These are phyloP conservation scores for Microcebus lehilahytsara DNA, from an alignment of 2,113 vertebrate species.

Conservation along the genomic window DNA sequence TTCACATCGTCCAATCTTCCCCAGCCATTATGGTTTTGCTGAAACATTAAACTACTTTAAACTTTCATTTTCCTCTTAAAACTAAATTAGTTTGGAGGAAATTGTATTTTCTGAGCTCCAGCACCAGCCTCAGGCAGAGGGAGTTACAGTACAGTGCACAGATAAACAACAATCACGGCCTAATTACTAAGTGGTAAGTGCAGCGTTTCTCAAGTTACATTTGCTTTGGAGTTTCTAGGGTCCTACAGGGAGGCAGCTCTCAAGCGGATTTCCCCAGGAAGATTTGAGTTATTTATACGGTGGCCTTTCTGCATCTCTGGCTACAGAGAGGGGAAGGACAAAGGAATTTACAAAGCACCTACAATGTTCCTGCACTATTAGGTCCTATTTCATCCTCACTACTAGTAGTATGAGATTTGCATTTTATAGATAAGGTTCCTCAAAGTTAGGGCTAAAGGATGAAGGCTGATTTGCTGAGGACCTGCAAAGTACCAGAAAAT, in stretches of 20 bases:
- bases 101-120: constrained; percentile 81
- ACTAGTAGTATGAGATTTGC: background rate
- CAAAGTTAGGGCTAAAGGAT: background rate
- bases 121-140: constrained; percentile 81
- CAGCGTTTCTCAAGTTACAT: constrained; percentile 70
- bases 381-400: background rate
- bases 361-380: background rate
- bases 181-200: constrained; percentile 84
- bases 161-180: constrained; percentile 85
- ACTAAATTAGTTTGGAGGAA: constrained; percentile 84
- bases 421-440: background rate
- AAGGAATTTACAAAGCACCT: background rate
- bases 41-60: constrained; percentile 87
- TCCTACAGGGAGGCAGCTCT: constrained; percentile 57
- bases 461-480: background rate
- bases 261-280: constrained; percentile 54
- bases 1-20: constrained; percentile 79
- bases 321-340: background rate
- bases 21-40: constrained; percentile 82
- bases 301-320: constrained; percentile 48
- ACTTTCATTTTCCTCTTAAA: constrained; percentile 88
- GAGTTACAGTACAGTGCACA: constrained; percentile 83
- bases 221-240: constrained; percentile 35
- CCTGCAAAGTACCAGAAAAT: background rate
- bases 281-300: background rate